phyloP scores from a whole-genome alignment of 2,113 vertebrate species.

The Megalops atlanticus region DNA sequence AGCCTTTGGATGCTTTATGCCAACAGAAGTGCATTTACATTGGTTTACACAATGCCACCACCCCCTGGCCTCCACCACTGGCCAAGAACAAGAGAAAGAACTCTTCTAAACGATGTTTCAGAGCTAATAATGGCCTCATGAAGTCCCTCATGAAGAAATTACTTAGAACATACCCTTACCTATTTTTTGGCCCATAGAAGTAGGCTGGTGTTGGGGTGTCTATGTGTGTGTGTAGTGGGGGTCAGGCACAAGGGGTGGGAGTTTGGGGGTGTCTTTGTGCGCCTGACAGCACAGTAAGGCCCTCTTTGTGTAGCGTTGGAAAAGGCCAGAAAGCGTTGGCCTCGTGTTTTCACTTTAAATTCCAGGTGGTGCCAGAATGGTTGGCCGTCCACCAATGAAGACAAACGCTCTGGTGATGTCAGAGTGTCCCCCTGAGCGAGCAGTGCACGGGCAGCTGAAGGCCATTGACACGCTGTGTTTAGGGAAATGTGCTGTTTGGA shows the following conservation, averaged over 20 bases:
- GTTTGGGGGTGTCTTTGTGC: slow-evolving; percentile 52
- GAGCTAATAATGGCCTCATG: neutral
- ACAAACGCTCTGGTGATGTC: neutral
- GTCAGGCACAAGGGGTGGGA: slow-evolving; percentile 41
- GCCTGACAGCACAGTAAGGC: slow-evolving; percentile 59
- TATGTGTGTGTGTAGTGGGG: slow-evolving; percentile 38
- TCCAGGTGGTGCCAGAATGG: slow-evolving; percentile 67
- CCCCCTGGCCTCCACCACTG: neutral
- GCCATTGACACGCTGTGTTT: too few species aligned
- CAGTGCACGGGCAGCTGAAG: neutral
- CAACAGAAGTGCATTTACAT: slow-evolving; percentile 35
- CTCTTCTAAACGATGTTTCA: neutral
- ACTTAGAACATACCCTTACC: neutral
- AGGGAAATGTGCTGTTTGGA: slow-evolving; percentile 43
- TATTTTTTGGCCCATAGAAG: too few species aligned
- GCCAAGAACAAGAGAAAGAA: neutral
- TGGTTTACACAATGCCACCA: neutral
- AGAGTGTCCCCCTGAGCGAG: slow-evolving; percentile 62
- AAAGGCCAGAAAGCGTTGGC: slow-evolving; percentile 63
- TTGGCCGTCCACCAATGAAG: slow-evolving; percentile 54
- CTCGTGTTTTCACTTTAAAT: slow-evolving; percentile 62
- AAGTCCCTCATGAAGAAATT: neutral
- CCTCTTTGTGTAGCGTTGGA: slow-evolving; percentile 59
- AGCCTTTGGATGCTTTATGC: neutral
- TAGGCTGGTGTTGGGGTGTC: too few species aligned